Base-by-base conservation (phyloP, 2,888 invertebrate genomes). In the Lutraria lutraria region DNA sequence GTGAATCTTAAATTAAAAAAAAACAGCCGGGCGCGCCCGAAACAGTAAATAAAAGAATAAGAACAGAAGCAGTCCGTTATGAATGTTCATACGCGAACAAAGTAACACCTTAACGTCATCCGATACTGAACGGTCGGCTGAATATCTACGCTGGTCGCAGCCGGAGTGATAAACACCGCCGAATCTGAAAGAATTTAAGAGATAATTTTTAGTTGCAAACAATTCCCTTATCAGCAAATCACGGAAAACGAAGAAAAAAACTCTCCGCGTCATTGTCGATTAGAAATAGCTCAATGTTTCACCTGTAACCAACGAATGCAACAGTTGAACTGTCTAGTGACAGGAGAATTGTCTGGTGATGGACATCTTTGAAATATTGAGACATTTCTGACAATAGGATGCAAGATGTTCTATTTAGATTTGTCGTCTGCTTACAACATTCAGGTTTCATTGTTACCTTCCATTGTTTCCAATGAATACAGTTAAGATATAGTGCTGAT, bases 181-280 rank as follows among this genome's bases (percentile, higher is more conserved):
- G 43, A 81, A 63, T 53, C 52, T 80, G 34, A 43, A 81, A 86
- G 86, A 86, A 81, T 81, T 81, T 82, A 76, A 60, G 34, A 82
- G 89, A 87, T 89, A 89, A 89, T 85, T 68, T 85, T 79, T 72
- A 60, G 85, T 76, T 89, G 81, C 85, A 89, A 79, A 85, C 85
- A 83, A 43, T 68, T 85, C 76, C 60, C 76, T 56, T 89, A 89
- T 89, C 89, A 29, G 29, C 53, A 53, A n/a, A 81, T 53, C 54
- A 52, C 60, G 31, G 56, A 34, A 68, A 34, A 60, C 80, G 52
- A 85, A 34, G 85, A 79, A 60, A 85, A 83, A 72, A 79, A 72
- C 56, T 31, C 34, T 56, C 56, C 60, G 85, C 60, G 60, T 56
- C 31, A 85, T 85, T 85, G 60, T 54, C 54, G 56, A 10, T 52